Conservation (phyloP, 2,113 vertebrate species). For the Heliornis fulica region DNA sequence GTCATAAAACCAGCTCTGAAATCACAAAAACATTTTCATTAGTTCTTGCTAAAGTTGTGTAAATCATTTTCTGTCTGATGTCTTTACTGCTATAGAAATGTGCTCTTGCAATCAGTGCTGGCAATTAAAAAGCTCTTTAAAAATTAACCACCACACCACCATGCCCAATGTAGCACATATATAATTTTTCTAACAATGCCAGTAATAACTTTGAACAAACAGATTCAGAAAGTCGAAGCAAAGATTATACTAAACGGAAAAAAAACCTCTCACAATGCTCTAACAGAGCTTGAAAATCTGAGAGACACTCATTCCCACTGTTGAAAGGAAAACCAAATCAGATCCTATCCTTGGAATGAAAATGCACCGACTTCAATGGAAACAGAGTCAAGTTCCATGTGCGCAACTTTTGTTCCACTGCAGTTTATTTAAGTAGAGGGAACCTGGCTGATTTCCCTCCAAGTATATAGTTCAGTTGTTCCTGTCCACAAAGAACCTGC, state of each 20-base stretch:
- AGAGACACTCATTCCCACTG: background rate
- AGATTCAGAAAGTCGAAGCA: background rate
- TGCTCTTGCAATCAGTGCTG: background rate
- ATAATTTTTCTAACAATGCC: background rate
- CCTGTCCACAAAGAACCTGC: background rate
- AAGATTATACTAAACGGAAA: background rate
- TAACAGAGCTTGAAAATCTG: background rate
- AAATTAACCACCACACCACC: background rate
- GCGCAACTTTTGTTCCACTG: background rate
- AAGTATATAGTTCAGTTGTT: background rate
- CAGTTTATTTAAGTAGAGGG: background rate
- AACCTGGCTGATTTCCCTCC: background rate
- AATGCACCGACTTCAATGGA: background rate
- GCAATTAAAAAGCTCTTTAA: background rate
- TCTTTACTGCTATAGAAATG: background rate
- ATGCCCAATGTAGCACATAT: background rate
- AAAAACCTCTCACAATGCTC: background rate
- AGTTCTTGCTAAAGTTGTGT: background rate
- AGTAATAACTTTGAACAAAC: background rate
- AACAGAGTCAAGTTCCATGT: background rate
- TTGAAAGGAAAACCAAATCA: background rate
- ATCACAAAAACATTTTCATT: background rate
- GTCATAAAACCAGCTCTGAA: background rate
- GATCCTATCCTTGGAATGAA: background rate
- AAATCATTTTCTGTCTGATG: background rate